Conservation (phyloP, 2,888 invertebrate species). For the Onchidella celtica region DNA sequence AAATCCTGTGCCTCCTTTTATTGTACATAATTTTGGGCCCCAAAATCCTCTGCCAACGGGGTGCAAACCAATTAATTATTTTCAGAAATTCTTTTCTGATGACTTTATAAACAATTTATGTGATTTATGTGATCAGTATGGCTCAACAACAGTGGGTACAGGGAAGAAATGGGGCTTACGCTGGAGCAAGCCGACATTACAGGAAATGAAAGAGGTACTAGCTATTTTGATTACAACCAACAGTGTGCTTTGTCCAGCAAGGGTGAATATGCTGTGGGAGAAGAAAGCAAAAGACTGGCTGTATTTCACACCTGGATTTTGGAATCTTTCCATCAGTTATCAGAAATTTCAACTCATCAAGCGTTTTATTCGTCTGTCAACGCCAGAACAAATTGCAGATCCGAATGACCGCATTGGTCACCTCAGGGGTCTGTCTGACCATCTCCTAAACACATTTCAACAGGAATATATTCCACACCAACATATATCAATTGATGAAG, state of each 20-base stretch:
- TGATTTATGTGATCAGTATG: neutral
- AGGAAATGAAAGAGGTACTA: neutral
- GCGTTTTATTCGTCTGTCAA: neutral
- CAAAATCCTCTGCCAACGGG: neutral
- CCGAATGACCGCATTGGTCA: neutral
- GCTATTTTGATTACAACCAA: neutral
- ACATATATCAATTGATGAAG: neutral
- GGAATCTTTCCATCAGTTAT: neutral
- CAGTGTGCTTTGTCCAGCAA: neutral
- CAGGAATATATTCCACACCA: neutral
- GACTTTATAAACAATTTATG: neutral
- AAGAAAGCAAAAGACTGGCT: neutral
- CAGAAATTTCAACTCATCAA: neutral
- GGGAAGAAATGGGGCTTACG: neutral
- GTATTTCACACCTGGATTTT: neutral
- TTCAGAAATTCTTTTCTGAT: neutral
- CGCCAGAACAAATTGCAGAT: neutral
- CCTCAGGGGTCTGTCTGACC: neutral
- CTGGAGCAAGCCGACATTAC: neutral
- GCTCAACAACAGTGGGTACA: neutral
- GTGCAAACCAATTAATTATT: neutral
- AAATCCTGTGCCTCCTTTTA: neutral
- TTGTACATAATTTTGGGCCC: neutral
- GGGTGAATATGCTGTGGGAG: neutral
- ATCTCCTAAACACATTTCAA: neutral